Evolutionary conservation across 2,888 invertebrate species (phyloP), one percentile per base, ranked within the genome.

Genomic region (Lottia gigantea): DNA sequence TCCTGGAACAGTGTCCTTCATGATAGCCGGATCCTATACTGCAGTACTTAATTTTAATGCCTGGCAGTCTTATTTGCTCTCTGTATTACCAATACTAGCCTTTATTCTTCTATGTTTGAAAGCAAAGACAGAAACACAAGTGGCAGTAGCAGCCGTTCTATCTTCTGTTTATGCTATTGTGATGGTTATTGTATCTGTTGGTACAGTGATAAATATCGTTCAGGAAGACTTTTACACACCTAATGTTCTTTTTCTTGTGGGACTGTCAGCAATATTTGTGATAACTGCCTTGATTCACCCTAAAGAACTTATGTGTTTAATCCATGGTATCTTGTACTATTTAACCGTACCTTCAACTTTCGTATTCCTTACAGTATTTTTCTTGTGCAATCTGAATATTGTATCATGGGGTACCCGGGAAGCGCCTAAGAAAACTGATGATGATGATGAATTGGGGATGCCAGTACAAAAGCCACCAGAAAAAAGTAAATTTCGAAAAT

Each of bases 111-210:
- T 97, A 70, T 98, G 98, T 88, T 95, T 98, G 86, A 94, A 95
- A 1, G 94, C 95, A 89, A 97, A 96, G 91, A 92, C 96, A 4
- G 94, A 94, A 83, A 92, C 95, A 84, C 97, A 96, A 91, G 95
- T 95, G 89, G 90, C 83, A 16, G 70, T 75, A n/a, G 83, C 82
- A 1, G 80, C 76, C 11, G 19, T 83, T 3, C 62, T 82, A 66
- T 80, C 97, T 15, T 96, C 98, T 15, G 93, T 93, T 11, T 98
- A 98, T 89, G 97, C 97, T 26, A 91, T 98, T 90, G 94, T 98
- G 81, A 98, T 98, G 98, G 97, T 98, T 95, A 97, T 98, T 78
- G 98, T 98, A 45, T 96, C 98, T 80, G 97, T 98, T 66, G 98
- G 98, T 92, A 97, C 97, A 0, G 96, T 97, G 1, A 92, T 98